Evolutionary conservation across 2,888 invertebrate genomes (phyloP).

Genomic region (Epistrophella euchroma): DNA sequence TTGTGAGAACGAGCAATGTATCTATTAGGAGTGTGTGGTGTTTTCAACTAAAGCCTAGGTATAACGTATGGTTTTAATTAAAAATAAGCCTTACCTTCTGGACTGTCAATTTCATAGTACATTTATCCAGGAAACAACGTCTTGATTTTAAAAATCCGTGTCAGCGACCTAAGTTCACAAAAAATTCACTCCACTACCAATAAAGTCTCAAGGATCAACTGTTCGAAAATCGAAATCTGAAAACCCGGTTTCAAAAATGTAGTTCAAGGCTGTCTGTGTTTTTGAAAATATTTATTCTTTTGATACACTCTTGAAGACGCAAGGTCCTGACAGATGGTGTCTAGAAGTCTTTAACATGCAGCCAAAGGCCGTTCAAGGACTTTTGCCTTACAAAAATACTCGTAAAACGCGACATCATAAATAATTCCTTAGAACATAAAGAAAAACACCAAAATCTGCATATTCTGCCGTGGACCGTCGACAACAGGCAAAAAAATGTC

Average conservation of each 20-base stretch:
- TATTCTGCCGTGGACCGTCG: constrained; percentile 70
- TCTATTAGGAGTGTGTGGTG: constrained; percentile 1
- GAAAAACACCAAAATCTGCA: constrained; percentile 54
- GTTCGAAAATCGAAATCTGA: neutral
- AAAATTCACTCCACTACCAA: constrained; percentile 18
- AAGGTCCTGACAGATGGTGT: constrained; percentile 16
- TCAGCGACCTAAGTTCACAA: constrained; percentile 26
- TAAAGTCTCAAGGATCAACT: constrained; percentile 29
- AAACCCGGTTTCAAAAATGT: constrained; percentile 27
- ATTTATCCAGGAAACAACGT: constrained; percentile 79
- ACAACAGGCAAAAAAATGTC: constrained; percentile 75
- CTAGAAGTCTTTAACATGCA: constrained; percentile 21
- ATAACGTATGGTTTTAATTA: constrained; percentile 39
- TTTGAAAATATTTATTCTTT: constrained; percentile 29
- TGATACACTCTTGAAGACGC: neutral
- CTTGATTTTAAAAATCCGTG: constrained; percentile 51
- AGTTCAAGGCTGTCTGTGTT: constrained; percentile 46
- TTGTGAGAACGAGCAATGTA: neutral
- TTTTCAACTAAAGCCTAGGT: constrained; percentile 6
- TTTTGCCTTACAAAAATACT: constrained; percentile 7
- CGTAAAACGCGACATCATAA: constrained; percentile 57
- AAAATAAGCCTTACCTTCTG: constrained; percentile 81
- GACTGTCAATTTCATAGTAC: constrained; percentile 84
- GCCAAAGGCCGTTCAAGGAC: constrained; percentile 39
- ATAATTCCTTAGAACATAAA: constrained; percentile 54